Evolutionary conservation across 2,797 vertebrate species (phyloP), one percentile per base, ranked within the genome.

Genomic region (Eulemur coronatus): DNA sequence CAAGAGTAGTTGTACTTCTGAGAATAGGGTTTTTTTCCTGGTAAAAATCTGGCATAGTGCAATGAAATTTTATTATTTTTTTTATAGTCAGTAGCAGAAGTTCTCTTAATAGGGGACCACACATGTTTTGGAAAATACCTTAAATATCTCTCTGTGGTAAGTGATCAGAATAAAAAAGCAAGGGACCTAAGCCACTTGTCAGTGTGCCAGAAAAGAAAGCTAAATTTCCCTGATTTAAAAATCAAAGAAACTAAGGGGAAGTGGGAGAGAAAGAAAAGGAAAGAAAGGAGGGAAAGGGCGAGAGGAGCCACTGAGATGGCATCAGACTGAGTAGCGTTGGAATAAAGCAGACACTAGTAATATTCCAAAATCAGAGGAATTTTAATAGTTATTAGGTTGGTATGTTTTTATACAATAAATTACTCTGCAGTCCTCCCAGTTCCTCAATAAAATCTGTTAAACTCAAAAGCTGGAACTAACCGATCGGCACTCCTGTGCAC

Each of bases 371-470:
- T 84, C 41, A 61, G 4, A 95, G 17, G 28, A 43, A 76, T 78
- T 69, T 26, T 76, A 76, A 65, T 2, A 87, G 28, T 69, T 13
- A n/a, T 41, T 5, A 41, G 15, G 15, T 57, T 38, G 38, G 55
- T 17, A 4, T n/a, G 5, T 33, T 70, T 26, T 59, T 59, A 67
- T 6, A 50, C 5, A 43, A 75, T n/a, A 48, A 92, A n/a, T 67
- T 41, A 41, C n/a, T 70, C 15, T 46, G 15, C 1, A 52, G 28
- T 70, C 13, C 38, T 75, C 8, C 4, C 33, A 55, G 26, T 91
- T 57, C 52, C 59, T 82, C 59, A 82, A 33, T 75, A 59, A 75
- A 87, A 59, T 87, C 14, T 59, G 14, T 20, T 82, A 67, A 69
- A 59, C 12, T 61, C 38, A 92, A 59, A 48, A 59, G 26, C 26